These are phyloP conservation scores for Epinotia demarniana DNA, from an alignment of 2,888 invertebrate species.

Conservation along the genomic window DNA sequence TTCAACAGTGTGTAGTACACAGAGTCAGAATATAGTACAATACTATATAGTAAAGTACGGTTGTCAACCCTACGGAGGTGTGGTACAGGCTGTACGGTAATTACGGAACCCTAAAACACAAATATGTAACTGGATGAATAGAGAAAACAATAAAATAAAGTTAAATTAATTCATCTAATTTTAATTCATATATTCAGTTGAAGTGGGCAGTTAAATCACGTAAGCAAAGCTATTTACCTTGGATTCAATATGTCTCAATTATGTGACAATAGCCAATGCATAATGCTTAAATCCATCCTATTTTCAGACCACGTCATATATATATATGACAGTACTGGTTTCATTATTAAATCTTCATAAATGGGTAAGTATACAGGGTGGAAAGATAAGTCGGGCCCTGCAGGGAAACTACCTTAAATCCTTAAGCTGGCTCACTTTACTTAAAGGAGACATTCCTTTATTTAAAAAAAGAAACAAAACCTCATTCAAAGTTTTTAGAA, in stretches of 20 bases:
- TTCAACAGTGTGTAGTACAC: too few relatives aligned
- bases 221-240: slow-evolving; percentile 28
- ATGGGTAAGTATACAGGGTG: too few relatives aligned
- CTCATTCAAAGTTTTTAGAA: too few relatives aligned
- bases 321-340: neutral
- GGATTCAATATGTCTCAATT: slow-evolving; percentile 35
- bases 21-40: too few relatives aligned
- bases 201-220: slow-evolving; percentile 27
- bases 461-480: too few relatives aligned
- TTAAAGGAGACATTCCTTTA: too few relatives aligned
- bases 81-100: too few relatives aligned
- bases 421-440: too few relatives aligned
- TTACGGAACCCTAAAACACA: neutral
- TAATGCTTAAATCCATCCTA: neutral
- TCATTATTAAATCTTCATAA: neutral
- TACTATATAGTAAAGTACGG: too few relatives aligned
- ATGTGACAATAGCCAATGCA: slow-evolving; percentile 30
- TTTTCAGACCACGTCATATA: neutral
- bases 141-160: slow-evolving; percentile 7
- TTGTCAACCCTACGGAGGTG: too few relatives aligned
- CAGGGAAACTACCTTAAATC: too few relatives aligned
- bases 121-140: neutral
- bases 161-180: neutral
- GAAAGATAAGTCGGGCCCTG: too few relatives aligned
- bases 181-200: slow-evolving; percentile 33